Evolutionary conservation across 2,888 invertebrate species (phyloP), one percentile per base, ranked within the genome.

Genomic region (Calameuta idolon): DNA sequence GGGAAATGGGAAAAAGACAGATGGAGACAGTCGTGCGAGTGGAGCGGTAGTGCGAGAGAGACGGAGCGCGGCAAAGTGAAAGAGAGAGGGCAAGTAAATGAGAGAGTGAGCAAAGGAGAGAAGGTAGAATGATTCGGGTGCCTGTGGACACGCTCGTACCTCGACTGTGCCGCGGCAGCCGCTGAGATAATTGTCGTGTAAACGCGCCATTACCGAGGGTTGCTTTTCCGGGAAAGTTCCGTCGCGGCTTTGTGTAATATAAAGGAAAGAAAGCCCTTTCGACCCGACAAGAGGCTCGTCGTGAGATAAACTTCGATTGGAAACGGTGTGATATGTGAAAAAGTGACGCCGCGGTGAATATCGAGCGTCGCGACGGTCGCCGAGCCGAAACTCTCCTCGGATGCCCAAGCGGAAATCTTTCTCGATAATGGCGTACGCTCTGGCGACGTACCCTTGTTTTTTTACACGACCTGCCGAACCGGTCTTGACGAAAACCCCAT

Each of bases 141-240:
- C 81, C 85, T 87, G 85, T 82, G 87, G 88, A 86, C 88, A 87
- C 86, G 87, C 88, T 89, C 85, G 87, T 87, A 88, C 88, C 88
- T 88, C 88, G 87, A 86, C 84, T 84, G 85, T 76, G 37, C 71
- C 77, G 81, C 80, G 80, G 82, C 81, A 80, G 80, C 80, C 81
- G 76, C 80, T 82, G 81, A 84, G 85, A 85, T 84, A 87, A 87
- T 84, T 87, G 81, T 85, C 84, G 85, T 85, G 85, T 85, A 85
- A 81, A 85, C 84, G 83, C 82, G 85, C 82, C 83, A 81, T 40
- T 40, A 40, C 86, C 83, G 82, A 84, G 85, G 87, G 84, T 75
- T 76, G 77, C 76, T 69, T 76, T 37, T 34, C 76, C 69, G 69
- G 12, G 15, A 76, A 37, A 34, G 71, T 34, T 33, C 69, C 34